These are phyloP conservation scores for Epizoanthus ramosus DNA, from an alignment of 92 coral and sea anemone genomes.

Conservation along the genomic window DNA sequence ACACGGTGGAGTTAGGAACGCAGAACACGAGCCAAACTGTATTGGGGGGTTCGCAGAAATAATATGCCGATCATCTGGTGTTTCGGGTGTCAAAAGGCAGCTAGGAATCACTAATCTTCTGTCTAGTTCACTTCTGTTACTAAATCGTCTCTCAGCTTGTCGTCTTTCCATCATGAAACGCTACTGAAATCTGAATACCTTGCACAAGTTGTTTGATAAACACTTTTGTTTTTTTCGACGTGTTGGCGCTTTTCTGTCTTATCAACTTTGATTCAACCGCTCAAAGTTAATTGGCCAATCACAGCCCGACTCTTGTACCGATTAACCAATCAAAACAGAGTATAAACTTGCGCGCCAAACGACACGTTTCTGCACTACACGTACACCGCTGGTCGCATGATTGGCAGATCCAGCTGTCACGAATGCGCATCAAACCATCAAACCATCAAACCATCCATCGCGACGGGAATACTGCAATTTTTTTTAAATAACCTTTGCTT, in stretches of 20 bases:
- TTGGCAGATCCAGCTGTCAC: neutral
- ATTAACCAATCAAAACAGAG: constrained; percentile 6
- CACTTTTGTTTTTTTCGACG: constrained; percentile 22
- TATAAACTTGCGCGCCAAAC: constrained; percentile 25
- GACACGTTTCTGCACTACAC: neutral
- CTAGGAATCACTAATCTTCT: constrained; percentile 13
- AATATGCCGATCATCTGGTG: constrained; percentile 14
- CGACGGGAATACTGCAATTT: neutral
- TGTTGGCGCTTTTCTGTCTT: constrained; percentile 19
- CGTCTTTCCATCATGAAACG: neutral
- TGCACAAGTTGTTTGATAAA: neutral
- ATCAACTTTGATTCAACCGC: constrained; percentile 38
- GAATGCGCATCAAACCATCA: neutral
- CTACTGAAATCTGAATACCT: neutral
- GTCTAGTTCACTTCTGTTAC: neutral
- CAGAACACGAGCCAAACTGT: constrained; percentile 24
- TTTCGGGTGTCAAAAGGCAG: constrained; percentile 15
- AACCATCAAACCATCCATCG: too few relatives aligned
- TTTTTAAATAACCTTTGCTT: too few relatives aligned
- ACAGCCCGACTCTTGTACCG: neutral
- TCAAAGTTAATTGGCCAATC: constrained; percentile 23
- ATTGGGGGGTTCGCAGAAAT: neutral
- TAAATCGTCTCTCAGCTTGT: neutral
- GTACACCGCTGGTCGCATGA: constrained; percentile 12
- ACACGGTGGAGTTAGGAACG: constrained; percentile 36